Evolutionary conservation across 2,797 vertebrate species (phyloP).

Genomic region (Ibycter americanus): DNA sequence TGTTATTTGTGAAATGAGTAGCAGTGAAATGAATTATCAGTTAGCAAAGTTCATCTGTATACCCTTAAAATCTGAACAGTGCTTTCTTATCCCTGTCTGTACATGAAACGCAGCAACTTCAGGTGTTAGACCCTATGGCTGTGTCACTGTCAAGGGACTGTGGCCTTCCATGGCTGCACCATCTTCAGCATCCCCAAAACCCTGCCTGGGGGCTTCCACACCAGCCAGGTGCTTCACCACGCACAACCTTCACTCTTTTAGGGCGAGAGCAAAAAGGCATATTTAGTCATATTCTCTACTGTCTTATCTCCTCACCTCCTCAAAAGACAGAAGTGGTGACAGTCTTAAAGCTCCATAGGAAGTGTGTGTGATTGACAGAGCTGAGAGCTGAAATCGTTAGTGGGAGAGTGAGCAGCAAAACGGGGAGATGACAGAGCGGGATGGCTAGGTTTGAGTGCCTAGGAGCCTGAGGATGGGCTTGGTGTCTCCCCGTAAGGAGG

Average conservation of each 20-base stretch:
- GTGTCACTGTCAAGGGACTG: fast-evolving
- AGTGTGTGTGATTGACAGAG: background rate
- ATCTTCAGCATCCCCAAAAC: background rate
- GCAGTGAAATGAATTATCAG: background rate
- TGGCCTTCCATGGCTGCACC: background rate
- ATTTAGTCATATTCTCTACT: background rate
- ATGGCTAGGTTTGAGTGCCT: background rate
- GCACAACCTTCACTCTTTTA: background rate
- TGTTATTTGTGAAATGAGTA: background rate
- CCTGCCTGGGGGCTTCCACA: background rate
- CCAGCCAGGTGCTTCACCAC: background rate
- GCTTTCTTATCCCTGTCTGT: background rate
- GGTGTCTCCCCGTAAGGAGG: no score
- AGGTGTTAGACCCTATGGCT: background rate
- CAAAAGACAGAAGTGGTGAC: background rate
- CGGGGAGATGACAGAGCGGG: fast-evolving
- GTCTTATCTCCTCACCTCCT: background rate
- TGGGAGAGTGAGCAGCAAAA: background rate
- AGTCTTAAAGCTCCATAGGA: background rate
- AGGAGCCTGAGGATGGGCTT: background rate
- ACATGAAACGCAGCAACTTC: background rate
- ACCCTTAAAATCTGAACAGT: background rate
- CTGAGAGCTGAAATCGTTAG: background rate
- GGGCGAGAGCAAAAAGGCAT: background rate
- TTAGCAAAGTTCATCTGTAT: background rate